Base-by-base conservation (phyloP, 2,888 invertebrate genomes). In the Phortica magna region DNA sequence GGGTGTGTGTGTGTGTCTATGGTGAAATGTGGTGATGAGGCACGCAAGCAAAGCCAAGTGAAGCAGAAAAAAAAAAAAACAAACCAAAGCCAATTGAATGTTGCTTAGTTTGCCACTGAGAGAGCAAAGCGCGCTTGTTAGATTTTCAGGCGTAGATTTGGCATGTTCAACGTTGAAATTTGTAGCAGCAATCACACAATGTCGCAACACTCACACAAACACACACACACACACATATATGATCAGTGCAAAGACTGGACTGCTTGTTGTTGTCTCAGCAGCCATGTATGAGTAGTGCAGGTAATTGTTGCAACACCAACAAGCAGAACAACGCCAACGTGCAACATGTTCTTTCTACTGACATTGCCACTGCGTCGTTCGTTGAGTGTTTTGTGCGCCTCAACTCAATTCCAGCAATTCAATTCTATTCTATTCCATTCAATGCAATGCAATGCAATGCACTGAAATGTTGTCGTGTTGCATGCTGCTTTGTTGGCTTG, bases 91-190 rank as follows among this genome's bases (percentile, higher is more conserved):
- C 59, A 61, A 55, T 55, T 73, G 74, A 78, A 68, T 78, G 77
- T 67, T 80, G 82, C 77, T 48, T 9, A 9, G 48, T 14, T 48
- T 48, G 48, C 48, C 48, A 48, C 14, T 48, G 48, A 48, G 31
- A 39, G 10, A n/a, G n/a, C n/a, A n/a, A n/a, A n/a, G 61, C 61
- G 65, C 65, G n/a, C 39, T 71, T 81, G 81, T 83, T 83, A 83
- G 83, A 83, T 83, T 80, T 75, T 83, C 79, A 81, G 82, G 82
- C 82, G 81, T 82, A 85, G 85, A 85, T 85, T 87, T 83, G 84
- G 78, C 80, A 80, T 82, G 79, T 81, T 78, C 81, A 78, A 84
- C 84, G 87, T 87, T 86, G 85, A 85, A 86, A 88, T 86, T 86
- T 86, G 88, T 86, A 88, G 48, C 70, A 71, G 48, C 68, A 68